Conservation (phyloP, 2,113 vertebrate species). For the Alexandromys fortis region DNA sequence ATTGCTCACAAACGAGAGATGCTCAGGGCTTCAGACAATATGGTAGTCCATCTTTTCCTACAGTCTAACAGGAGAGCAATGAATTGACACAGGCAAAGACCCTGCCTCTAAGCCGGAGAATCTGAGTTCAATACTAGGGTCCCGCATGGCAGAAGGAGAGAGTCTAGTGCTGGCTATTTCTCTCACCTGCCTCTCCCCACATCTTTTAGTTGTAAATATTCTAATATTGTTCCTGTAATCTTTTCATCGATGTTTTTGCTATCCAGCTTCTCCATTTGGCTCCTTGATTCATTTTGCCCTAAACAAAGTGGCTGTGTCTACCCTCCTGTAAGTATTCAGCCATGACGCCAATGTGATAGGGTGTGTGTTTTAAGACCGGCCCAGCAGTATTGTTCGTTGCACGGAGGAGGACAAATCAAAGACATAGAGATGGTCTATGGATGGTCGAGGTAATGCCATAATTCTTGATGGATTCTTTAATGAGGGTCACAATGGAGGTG, state of each 20-base stretch:
- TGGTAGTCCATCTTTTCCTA: not conserved
- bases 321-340: not conserved
- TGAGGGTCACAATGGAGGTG: not conserved
- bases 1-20: not conserved
- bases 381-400: not conserved
- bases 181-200: not conserved
- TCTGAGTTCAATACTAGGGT: not conserved
- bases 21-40: not conserved
- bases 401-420: not conserved
- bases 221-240: not conserved
- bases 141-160: not conserved
- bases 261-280: not conserved
- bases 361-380: not conserved
- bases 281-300: not conserved
- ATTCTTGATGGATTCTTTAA: conserved; percentile 16
- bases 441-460: not conserved
- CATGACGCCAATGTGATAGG: not conserved
- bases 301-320: not conserved
- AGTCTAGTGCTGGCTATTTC: no score
- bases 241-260: not conserved
- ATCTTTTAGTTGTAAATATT: not conserved
- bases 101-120: not conserved
- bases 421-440: not conserved
- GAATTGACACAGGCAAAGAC: no score
- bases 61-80: not conserved